A percentile compares a stretch with the other conserved stretches of the same genome.
Conservation (phyloP, 2,888 invertebrate genomes). For the Drosophila pseudotalamancana region DNA sequence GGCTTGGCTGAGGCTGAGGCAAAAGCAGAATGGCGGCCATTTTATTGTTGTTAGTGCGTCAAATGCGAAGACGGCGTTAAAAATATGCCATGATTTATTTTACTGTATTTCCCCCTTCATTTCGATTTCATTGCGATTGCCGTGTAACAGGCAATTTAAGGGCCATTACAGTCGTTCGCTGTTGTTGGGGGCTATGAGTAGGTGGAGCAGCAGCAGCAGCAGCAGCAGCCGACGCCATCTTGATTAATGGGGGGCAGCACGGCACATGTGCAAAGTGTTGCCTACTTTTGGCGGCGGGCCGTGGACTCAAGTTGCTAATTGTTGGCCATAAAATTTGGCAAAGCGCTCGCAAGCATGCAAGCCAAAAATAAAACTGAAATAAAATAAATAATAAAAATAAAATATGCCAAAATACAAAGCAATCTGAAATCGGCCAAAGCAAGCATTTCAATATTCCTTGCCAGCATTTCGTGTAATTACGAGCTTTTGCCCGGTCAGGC, state of each 20-base stretch:
- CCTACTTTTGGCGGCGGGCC: constrained; percentile 47
- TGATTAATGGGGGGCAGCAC: constrained; percentile 68
- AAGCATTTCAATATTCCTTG: constrained; percentile 65
- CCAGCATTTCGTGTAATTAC: constrained; percentile 43
- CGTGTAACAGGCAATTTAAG: constrained; percentile 56
- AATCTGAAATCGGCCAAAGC: constrained; percentile 7
- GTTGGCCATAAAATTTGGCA: constrained; percentile 66
- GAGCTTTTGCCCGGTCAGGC: constrained; percentile 2
- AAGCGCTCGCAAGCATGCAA: constrained; percentile 61
- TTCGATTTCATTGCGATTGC: constrained; percentile 71
- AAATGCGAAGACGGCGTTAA: constrained; percentile 23
- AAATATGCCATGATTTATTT: constrained; percentile 61
- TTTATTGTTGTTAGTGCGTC: constrained; percentile 25
- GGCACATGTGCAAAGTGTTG: constrained; percentile 64
- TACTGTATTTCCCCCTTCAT: constrained; percentile 52
- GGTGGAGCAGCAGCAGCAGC: neutral
- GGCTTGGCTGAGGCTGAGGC: constrained; percentile 29
- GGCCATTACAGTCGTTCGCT: constrained; percentile 29
- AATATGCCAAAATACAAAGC: constrained; percentile 2
- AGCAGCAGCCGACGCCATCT: constrained; percentile 45
- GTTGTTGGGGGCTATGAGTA: neutral
- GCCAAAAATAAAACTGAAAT: constrained; percentile 3
- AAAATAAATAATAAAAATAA: constrained; percentile 13
- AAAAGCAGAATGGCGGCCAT: constrained; percentile 20
- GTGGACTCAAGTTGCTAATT: constrained; percentile 66